phyloP scores from a whole-genome alignment of 1,140 invertebrate species.

The Episyrphus balteatus region DNA sequence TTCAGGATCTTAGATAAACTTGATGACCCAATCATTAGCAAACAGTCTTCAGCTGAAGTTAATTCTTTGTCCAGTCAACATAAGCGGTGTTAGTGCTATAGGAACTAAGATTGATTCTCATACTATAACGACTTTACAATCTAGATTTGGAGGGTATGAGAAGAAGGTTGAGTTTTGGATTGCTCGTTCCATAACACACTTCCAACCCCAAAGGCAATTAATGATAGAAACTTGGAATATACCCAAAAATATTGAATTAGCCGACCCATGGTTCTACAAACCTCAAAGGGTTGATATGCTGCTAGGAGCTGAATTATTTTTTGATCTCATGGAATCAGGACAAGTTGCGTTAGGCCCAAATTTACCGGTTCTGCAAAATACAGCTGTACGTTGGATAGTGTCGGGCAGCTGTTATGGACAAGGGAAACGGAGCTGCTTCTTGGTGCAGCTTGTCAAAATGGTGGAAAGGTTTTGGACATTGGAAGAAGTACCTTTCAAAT shows the following conservation, averaged over 20 bases:
- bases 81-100: no score
- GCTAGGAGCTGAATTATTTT: conserved; percentile 15
- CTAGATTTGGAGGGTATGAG: not conserved
- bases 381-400: conserved; percentile 23
- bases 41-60: not conserved
- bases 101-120: no score
- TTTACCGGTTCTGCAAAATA: conserved; percentile 23
- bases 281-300: conserved; percentile 15
- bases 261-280: conserved; percentile 14
- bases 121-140: not conserved
- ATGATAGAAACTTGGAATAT: conserved; percentile 2
- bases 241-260: conserved; percentile 12
- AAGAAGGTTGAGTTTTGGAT: no score
- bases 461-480: conserved; percentile 10
- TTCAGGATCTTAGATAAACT: not conserved
- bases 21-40: not conserved
- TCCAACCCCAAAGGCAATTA: conserved; percentile 2
- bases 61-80: no score
- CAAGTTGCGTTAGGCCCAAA: conserved; percentile 16
- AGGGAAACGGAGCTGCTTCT: not conserved
- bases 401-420: conserved; percentile 4
- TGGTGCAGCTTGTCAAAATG: not conserved
- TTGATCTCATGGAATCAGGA: conserved; percentile 9
- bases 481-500: no score
- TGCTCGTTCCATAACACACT: conserved; percentile 1